phyloP scores from a whole-genome alignment of 2,888 invertebrate species.

The Oscheius sp. region DNA sequence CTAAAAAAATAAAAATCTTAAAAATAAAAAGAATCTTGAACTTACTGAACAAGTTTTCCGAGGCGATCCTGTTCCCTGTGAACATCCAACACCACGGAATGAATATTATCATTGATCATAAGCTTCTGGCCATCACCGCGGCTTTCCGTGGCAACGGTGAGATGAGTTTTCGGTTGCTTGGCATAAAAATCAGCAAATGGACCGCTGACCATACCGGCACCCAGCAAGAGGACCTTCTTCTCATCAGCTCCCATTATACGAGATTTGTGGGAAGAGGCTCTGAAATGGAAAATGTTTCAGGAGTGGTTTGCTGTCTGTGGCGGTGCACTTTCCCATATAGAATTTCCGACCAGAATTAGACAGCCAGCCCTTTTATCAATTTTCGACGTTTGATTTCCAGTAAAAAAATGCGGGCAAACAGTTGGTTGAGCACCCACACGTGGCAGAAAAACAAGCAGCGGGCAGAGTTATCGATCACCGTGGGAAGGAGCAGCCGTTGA shows the following conservation, averaged over 20 bases:
- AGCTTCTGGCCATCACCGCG: conserved; percentile 89
- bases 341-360: neutral
- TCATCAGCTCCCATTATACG: conserved; percentile 77
- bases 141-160: conserved; percentile 81
- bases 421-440: neutral
- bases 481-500: neutral
- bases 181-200: conserved; percentile 94
- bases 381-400: too few relatives aligned
- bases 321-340: too few relatives aligned
- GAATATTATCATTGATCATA: conserved; percentile 81
- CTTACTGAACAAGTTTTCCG: conserved; percentile 80
- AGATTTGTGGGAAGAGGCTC: conserved; percentile 82
- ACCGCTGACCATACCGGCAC: conserved; percentile 92
- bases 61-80: conserved; percentile 81
- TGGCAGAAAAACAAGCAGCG: neutral
- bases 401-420: neutral
- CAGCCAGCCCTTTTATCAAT: too few relatives aligned
- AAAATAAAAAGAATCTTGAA: neutral
- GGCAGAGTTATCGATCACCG: neutral
- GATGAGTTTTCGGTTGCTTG: conserved; percentile 79
- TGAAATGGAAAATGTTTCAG: too few relatives aligned
- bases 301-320: too few relatives aligned
- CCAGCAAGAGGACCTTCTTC: conserved; percentile 84
- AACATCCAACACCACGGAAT: conserved; percentile 86
- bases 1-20: conserved; percentile 76